Evolutionary conservation across 1,140 invertebrate genomes (phyloP).

Genomic region (Cecropterus lyciades): DNA sequence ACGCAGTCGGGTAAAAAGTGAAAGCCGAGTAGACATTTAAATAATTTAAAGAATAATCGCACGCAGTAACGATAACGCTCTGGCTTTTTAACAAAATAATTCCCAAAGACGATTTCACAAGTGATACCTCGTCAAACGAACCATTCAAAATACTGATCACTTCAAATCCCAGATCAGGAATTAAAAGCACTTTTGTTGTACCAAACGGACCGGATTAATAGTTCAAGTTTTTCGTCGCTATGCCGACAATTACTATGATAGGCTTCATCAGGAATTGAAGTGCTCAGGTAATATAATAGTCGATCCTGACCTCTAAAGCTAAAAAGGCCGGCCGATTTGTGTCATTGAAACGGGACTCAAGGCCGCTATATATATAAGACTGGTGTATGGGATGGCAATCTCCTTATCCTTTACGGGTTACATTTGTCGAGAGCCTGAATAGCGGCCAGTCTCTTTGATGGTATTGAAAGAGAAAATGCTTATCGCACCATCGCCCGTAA

Average conservation of each 20-base stretch:
- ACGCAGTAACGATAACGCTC: constrained; percentile 8
- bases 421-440: constrained; percentile 40
- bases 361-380: constrained; percentile 26
- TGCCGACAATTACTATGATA: constrained; percentile 69
- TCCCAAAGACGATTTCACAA: constrained; percentile 14
- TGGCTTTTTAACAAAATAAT: constrained; percentile 16
- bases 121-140: constrained; percentile 42
- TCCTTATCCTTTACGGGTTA: constrained; percentile 61
- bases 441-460: constrained; percentile 72
- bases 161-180: constrained; percentile 68
- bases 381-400: constrained; percentile 38
- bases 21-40: background rate
- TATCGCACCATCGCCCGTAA: constrained; percentile 76
- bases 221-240: constrained; percentile 65
- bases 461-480: constrained; percentile 78
- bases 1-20: too few species aligned
- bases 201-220: constrained; percentile 74
- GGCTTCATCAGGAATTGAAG: constrained; percentile 61
- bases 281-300: constrained; percentile 52
- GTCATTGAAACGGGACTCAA: constrained; percentile 45
- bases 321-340: constrained; percentile 25
- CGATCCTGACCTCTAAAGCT: constrained; percentile 18
- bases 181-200: constrained; percentile 60
- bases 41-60: constrained; percentile 17
- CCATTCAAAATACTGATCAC: constrained; percentile 58